Evolutionary conservation across 37 sponge, comb jelly and placozoan genomes (phyloP).

Genomic region (Crambe crambe): DNA sequence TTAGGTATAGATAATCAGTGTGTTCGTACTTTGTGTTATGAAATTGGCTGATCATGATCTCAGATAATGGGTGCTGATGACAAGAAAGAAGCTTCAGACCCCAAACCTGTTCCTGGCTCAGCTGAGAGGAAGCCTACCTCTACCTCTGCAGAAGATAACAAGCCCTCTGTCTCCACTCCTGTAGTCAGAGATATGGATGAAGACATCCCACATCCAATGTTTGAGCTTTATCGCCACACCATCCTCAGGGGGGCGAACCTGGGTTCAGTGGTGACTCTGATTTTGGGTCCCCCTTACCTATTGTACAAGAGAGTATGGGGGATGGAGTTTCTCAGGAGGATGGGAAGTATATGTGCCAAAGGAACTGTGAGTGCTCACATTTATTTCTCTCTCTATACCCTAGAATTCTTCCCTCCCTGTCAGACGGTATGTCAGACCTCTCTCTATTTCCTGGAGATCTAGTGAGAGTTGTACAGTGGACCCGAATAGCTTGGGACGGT

Average conservation of each 20-base stretch:
- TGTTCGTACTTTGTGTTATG: no score
- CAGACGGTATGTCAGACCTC: neutral
- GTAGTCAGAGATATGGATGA: constrained; percentile 19
- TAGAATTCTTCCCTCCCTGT: neutral
- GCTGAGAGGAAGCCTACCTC: neutral
- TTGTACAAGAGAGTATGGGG: constrained; percentile 24
- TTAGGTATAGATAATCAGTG: no score
- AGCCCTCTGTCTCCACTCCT: neutral
- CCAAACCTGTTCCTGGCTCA: neutral
- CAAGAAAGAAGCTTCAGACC: neutral
- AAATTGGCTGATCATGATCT: no score
- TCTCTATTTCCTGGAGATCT: no score
- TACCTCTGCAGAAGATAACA: neutral
- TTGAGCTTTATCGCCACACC: constrained; percentile 66
- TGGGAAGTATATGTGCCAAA: constrained; percentile 13
- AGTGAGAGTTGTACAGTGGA: no score
- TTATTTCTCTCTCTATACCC: neutral
- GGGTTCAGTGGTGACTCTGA: constrained; percentile 44
- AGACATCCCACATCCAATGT: constrained; percentile 41
- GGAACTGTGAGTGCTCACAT: constrained; percentile 44
- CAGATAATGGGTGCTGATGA: neutral
- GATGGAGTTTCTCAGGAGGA: constrained; percentile 19
- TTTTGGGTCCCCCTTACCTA: constrained; percentile 56
- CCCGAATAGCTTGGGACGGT: no score
- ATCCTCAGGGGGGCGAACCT: constrained; percentile 53